Evolutionary conservation across 2,888 invertebrate species (phyloP), one percentile per base, ranked within the genome.

Genomic region (Syrphus vitripennis): DNA sequence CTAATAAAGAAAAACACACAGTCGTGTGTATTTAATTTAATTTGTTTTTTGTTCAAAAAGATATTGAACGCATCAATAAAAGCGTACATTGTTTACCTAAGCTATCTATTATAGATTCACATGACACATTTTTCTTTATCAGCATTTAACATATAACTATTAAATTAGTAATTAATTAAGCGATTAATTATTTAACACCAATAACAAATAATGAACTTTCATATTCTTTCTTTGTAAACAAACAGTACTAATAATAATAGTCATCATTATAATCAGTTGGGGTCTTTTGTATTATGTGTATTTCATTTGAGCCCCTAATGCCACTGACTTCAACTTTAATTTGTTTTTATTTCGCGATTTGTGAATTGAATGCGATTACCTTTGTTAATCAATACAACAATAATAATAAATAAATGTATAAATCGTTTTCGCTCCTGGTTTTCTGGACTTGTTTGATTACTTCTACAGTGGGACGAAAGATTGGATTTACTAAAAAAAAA

Each of bases 121-220:
- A 70, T 74, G 74, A 69, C 67, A 61, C 79, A 72, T 34, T 65
- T 72, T 55, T 12, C 12, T n/a, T n/a, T 81, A 81, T 74, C 81
- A 75, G 37, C 19, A n/a, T 21, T 26, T 7, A 42, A 21, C 9
- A 55, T 16, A 61, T 16, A 61, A 70, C 61, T 40, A 77, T 40
- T 24, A 75, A 75, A 74, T 42, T 29, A 45, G 42, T 55, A 81
- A 74, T 81, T 74, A 81, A 69, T 75, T 34, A 26, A 45, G 31
- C 69, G 61, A 75, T 81, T 75, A 69, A 81, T 81, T 69, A 63
- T 75, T 81, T 75, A 69, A 75, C 50, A 45, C 69, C 63, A 70
- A 81, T 75, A 42, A 63, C 45, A 81, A 81, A 75, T 81, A 81
- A 70, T 63, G 37, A 81, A 81, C 50, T 81, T 70, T 81, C 75